These are phyloP conservation scores for Tachycineta bicolor DNA, from an alignment of 2,113 vertebrate species.

Conservation along the genomic window DNA sequence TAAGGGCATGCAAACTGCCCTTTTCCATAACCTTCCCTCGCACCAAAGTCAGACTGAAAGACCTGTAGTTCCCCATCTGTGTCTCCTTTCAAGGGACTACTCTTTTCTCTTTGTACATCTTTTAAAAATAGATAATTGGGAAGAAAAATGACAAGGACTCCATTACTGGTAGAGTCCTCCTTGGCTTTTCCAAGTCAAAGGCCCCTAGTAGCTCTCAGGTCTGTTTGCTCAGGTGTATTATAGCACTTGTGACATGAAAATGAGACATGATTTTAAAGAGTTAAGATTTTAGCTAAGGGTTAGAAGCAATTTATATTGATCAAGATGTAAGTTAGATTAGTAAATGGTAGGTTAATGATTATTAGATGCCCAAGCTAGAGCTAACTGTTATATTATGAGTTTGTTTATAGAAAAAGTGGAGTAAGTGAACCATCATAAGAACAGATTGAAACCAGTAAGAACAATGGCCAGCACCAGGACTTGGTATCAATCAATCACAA, in stretches of 20 bases:
- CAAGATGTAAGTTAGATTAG: too few relatives aligned
- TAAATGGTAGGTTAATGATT: too few relatives aligned
- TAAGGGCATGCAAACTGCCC: accelerated
- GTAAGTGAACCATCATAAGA: too few relatives aligned
- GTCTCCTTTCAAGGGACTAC: not conserved
- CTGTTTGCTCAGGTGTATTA: not conserved
- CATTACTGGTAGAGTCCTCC: not conserved
- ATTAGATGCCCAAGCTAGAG: too few relatives aligned
- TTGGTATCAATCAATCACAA: too few relatives aligned
- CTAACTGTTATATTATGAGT: too few relatives aligned
- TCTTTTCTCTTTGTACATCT: not conserved
- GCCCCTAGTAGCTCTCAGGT: not conserved
- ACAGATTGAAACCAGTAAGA: too few relatives aligned
- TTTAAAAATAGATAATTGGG: not conserved
- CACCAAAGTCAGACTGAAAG: not conserved
- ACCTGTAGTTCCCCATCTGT: not conserved
- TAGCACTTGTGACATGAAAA: not conserved
- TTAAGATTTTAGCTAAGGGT: too few relatives aligned
- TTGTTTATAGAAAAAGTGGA: too few relatives aligned
- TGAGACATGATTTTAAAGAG: too few relatives aligned
- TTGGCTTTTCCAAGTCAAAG: not conserved
- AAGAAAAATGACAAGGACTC: not conserved
- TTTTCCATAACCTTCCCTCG: not conserved
- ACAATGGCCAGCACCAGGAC: too few relatives aligned
- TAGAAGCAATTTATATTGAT: too few relatives aligned